phyloP scores from a whole-genome alignment of 2,888 invertebrate species.

The Liposcelis brunnea region DNA sequence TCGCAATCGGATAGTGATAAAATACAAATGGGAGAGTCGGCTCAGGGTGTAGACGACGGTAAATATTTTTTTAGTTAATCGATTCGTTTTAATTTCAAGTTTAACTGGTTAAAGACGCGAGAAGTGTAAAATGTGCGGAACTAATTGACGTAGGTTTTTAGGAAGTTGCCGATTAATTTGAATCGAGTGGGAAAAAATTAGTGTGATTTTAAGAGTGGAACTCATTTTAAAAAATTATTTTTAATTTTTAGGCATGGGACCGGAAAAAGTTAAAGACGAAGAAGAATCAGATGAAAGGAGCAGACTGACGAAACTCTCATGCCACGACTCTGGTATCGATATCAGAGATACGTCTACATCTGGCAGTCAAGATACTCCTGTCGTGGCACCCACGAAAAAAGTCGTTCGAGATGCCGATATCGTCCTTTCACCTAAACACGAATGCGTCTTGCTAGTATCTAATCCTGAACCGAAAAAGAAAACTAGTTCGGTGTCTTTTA shows the following conservation, averaged over 20 bases:
- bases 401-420: constrained; percentile 62
- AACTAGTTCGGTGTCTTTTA: constrained; percentile 54
- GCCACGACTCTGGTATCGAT: constrained; percentile 81
- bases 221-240: no score
- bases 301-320: constrained; percentile 57
- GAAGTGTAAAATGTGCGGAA: no score
- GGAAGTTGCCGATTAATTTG: no score
- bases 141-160: no score
- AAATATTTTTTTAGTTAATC: no score
- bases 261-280: constrained; percentile 13
- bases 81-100: no score
- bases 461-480: constrained; percentile 36
- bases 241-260: no score
- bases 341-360: constrained; percentile 49
- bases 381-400: constrained; percentile 12
- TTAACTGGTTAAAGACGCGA: no score
- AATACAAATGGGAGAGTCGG: constrained; percentile 7
- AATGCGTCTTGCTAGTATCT: constrained; percentile 52
- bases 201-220: no score
- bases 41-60: constrained; percentile 17
- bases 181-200: no score
- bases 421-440: constrained; percentile 50
- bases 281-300: constrained; percentile 20
- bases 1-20: constrained; percentile 12
- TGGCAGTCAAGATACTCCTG: constrained; percentile 3